A percentile compares a stretch with the other conserved stretches of the same genome.
These are phyloP conservation scores for Malacoraja senta DNA, from an alignment of 2,797 vertebrate genomes.

Conservation along the genomic window DNA sequence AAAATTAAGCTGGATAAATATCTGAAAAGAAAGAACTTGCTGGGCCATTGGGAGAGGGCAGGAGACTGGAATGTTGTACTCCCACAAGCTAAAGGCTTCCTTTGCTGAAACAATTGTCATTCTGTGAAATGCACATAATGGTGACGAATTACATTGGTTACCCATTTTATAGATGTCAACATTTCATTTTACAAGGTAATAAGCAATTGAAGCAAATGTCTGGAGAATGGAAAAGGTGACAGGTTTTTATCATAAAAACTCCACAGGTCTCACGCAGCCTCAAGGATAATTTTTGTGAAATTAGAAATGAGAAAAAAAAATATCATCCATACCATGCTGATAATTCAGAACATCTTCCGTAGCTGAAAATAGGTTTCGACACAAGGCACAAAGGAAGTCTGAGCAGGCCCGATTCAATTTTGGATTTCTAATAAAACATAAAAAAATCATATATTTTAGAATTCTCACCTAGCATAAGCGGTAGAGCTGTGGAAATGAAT, in stretches of 20 bases:
- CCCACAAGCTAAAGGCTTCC: too few relatives aligned
- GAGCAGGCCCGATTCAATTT: slow-evolving; percentile 74
- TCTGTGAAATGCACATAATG: too few relatives aligned
- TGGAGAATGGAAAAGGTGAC: not conserved
- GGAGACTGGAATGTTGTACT: too few relatives aligned
- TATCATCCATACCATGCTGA: slow-evolving; percentile 58
- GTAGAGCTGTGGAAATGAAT: not conserved
- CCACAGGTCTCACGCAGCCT: not conserved
- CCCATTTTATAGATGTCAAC: not conserved
- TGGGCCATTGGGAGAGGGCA: too few relatives aligned
- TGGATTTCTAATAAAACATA: slow-evolving; percentile 59
- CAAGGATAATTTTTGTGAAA: not conserved
- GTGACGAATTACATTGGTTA: not conserved
- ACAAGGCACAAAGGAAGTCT: slow-evolving; percentile 74
- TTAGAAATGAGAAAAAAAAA: not conserved
- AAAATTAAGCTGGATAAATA: too few relatives aligned
- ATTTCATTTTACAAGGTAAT: not conserved
- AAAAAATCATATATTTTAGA: not conserved
- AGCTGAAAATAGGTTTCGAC: slow-evolving; percentile 65
- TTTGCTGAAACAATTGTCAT: too few relatives aligned
- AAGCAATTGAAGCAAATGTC: not conserved
- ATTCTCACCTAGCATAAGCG: not conserved
- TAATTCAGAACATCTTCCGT: slow-evolving; percentile 49
- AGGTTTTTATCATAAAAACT: not conserved
- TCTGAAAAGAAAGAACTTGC: too few relatives aligned